Percentiles rank a stretch among this genome's conserved stretches.
phyloP scores from a whole-genome alignment of 2,113 vertebrate genomes.

The Seriola rivoliana region DNA sequence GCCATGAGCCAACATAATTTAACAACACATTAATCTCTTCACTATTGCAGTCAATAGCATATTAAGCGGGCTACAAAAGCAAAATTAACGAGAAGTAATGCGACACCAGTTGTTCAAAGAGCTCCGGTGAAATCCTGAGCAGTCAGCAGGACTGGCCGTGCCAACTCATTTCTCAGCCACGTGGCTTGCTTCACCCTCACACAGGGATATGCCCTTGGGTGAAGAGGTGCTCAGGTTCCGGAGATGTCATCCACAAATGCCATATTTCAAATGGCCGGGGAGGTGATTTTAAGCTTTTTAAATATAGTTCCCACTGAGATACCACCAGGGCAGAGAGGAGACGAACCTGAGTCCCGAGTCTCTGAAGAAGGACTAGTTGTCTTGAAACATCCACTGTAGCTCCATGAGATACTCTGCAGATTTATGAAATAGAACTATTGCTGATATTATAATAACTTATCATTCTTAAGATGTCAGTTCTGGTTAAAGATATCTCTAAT shows the following conservation, averaged over 20 bases:
- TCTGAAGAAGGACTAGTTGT: slow-evolving; percentile 6
- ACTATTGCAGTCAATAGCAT: slow-evolving; percentile 76
- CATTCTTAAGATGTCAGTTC: neutral
- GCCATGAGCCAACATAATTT: slow-evolving; percentile 72
- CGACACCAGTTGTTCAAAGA: slow-evolving; percentile 27
- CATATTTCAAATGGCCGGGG: slow-evolving; percentile 43
- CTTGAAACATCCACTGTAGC: neutral
- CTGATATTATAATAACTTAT: too few species aligned
- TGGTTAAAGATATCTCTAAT: neutral
- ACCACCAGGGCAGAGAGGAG: slow-evolving; percentile 12
- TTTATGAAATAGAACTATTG: neutral
- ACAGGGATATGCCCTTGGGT: slow-evolving; percentile 47
- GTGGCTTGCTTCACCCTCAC: slow-evolving; percentile 15
- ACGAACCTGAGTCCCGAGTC: slow-evolving; percentile 32
- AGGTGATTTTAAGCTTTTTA: slow-evolving; percentile 63
- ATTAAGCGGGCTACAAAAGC: slow-evolving; percentile 72
- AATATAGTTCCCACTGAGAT: slow-evolving; percentile 53
- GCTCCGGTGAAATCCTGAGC: slow-evolving; percentile 49
- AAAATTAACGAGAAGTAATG: slow-evolving; percentile 71
- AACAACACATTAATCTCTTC: slow-evolving; percentile 77
- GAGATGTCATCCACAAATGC: slow-evolving; percentile 64
- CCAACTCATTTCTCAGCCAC: slow-evolving; percentile 59
- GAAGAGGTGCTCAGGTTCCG: slow-evolving; percentile 57
- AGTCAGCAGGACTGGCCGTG: slow-evolving; percentile 70
- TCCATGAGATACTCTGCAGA: neutral